Evolutionary conservation across 2,888 invertebrate species (phyloP).

Genomic region (Brassicogethes aeneus): DNA sequence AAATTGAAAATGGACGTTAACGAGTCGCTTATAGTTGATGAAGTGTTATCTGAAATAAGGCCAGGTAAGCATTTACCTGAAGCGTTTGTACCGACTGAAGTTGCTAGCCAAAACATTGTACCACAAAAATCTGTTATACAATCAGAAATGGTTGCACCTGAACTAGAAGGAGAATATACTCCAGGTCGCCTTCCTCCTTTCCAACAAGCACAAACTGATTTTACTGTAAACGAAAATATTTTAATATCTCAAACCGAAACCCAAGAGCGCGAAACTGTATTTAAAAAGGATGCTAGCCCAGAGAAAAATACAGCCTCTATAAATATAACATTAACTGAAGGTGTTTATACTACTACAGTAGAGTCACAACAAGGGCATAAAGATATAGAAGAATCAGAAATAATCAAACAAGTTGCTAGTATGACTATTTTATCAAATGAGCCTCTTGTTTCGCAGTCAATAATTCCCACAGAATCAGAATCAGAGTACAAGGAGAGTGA

Average conservation of each 20-base stretch:
- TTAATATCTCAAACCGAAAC: conserved; percentile 46
- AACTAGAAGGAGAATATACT: conserved; percentile 56
- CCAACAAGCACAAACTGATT: conserved; percentile 51
- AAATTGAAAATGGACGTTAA: conserved; percentile 53
- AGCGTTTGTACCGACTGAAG: conserved; percentile 69
- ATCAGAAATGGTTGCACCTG: conserved; percentile 56
- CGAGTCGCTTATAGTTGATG: conserved; percentile 57
- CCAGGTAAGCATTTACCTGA: conserved; percentile 73
- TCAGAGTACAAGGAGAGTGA: conserved; percentile 41
- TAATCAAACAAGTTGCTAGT: conserved; percentile 47
- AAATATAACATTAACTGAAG: conserved; percentile 44
- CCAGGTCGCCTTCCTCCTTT: conserved; percentile 50
- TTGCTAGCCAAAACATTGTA: conserved; percentile 55
- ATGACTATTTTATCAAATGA: conserved; percentile 53
- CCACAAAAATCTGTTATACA: conserved; percentile 58
- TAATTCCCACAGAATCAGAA: conserved; percentile 54
- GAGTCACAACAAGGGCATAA: conserved; percentile 59
- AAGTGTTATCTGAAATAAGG: conserved; percentile 60
- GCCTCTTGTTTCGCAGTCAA: conserved; percentile 50
- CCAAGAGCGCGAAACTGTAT: conserved; percentile 58
- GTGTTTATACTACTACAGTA: conserved; percentile 51
- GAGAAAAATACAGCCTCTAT: conserved; percentile 43
- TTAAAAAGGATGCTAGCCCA: conserved; percentile 39
- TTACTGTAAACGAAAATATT: conserved; percentile 54
- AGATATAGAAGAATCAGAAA: conserved; percentile 41